phyloP scores from a whole-genome alignment of 2,888 invertebrate species.

The Poecilus cupreus region DNA sequence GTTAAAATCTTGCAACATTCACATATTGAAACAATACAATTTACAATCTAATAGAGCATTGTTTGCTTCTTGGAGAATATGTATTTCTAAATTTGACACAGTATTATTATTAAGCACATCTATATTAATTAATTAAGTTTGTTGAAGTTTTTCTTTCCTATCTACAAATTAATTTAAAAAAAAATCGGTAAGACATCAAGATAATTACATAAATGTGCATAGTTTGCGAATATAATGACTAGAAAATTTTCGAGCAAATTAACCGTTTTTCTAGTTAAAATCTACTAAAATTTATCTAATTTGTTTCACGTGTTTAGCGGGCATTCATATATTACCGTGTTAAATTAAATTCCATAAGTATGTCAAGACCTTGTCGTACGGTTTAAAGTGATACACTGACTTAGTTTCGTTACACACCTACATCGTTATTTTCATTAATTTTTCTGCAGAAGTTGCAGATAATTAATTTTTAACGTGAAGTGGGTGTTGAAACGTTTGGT shows the following conservation, averaged over 20 bases:
- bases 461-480: background rate
- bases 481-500: no score
- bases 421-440: background rate
- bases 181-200: background rate
- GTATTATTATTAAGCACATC: no score
- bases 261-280: background rate
- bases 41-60: background rate
- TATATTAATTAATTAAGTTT: no score
- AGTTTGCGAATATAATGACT: background rate
- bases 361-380: constrained; percentile 2
- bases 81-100: background rate
- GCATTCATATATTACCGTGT: background rate
- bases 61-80: background rate
- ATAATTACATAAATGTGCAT: background rate
- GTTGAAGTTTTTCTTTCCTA: no score
- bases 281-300: background rate
- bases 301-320: background rate
- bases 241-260: background rate
- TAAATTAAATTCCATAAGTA: background rate
- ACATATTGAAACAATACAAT: constrained; percentile 11
- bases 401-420: constrained; percentile 9
- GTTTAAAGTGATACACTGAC: constrained; percentile 19
- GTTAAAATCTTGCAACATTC: constrained; percentile 2
- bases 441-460: background rate
- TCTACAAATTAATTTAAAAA: background rate